Evolutionary conservation across 92 coral and sea anemone species (phyloP).

Genomic region (Galaxea fascicularis): DNA sequence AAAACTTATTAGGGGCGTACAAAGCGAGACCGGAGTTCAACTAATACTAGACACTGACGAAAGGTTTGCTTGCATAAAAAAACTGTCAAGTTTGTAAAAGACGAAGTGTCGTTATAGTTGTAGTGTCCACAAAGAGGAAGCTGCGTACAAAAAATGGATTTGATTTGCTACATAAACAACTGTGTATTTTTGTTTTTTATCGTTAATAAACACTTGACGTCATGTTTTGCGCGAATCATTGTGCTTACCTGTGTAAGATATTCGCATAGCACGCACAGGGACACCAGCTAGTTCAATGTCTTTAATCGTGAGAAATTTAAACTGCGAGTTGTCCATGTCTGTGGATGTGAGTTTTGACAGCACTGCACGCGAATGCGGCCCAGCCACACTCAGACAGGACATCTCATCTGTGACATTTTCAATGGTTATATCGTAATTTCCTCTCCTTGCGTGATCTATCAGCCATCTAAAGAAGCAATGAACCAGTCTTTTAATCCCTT

Average conservation of each 20-base stretch:
- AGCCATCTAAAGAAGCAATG: slow-evolving; percentile 77
- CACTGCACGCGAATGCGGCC: slow-evolving; percentile 89
- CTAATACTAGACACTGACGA: too few species aligned
- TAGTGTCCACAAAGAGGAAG: too few species aligned
- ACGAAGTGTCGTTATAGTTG: too few species aligned
- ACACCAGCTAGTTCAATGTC: slow-evolving; percentile 91
- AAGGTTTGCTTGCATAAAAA: too few species aligned
- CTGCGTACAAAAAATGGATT: too few species aligned
- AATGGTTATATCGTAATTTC: slow-evolving; percentile 76
- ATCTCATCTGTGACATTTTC: slow-evolving; percentile 90
- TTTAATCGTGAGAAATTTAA: slow-evolving; percentile 82
- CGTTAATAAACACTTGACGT: background rate
- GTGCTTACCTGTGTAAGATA: slow-evolving; percentile 93
- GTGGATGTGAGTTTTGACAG: slow-evolving; percentile 84
- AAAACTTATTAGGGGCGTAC: too few species aligned
- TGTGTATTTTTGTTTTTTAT: background rate
- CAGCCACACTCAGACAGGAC: slow-evolving; percentile 88
- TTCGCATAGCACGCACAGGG: slow-evolving; percentile 84
- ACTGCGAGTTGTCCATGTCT: slow-evolving; percentile 80
- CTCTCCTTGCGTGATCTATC: slow-evolving; percentile 77
- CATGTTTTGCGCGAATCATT: background rate
- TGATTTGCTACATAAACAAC: background rate
- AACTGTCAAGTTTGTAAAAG: too few species aligned
- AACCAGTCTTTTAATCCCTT: background rate
- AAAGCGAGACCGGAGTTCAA: too few species aligned